phyloP scores from a whole-genome alignment of 2,888 invertebrate genomes.

The Leptinotarsa haldemani region DNA sequence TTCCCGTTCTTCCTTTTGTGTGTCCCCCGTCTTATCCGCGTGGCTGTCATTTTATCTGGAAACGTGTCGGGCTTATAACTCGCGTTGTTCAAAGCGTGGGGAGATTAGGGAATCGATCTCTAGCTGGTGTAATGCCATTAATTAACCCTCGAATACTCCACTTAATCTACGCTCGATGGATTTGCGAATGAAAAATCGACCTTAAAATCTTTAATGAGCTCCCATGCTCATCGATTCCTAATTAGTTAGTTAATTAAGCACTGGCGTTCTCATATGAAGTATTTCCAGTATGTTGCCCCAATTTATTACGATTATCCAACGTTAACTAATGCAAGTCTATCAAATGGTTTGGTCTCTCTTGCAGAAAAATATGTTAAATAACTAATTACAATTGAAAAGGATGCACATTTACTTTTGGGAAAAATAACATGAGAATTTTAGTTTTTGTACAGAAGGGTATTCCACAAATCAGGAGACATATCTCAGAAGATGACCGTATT shows the following conservation, averaged over 20 bases:
- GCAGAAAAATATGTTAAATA: too few relatives aligned
- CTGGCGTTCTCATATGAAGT: too few relatives aligned
- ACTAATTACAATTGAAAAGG: too few relatives aligned
- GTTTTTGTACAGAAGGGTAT: too few relatives aligned
- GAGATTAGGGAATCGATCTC: conserved; percentile 25
- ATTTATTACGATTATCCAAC: too few relatives aligned
- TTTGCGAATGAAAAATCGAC: conserved; percentile 33
- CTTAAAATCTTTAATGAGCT: not conserved
- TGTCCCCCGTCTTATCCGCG: conserved; percentile 12
- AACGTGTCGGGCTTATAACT: conserved; percentile 1
- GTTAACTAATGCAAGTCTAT: too few relatives aligned
- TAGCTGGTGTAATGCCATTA: conserved; percentile 28
- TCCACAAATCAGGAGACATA: too few relatives aligned
- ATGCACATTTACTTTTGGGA: too few relatives aligned
- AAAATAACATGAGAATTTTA: too few relatives aligned
- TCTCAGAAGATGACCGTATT: too few relatives aligned
- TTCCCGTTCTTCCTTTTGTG: conserved; percentile 18
- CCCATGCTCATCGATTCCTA: not conserved
- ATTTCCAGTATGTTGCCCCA: too few relatives aligned
- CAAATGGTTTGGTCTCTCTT: too few relatives aligned
- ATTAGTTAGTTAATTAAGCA: not conserved
- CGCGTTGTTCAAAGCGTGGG: conserved; percentile 17
- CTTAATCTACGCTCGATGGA: conserved; percentile 22
- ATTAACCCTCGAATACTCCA: conserved; percentile 21
- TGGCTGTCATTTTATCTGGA: not conserved